phyloP scores from a whole-genome alignment of 2,888 invertebrate species.

The Apamea sordens region DNA sequence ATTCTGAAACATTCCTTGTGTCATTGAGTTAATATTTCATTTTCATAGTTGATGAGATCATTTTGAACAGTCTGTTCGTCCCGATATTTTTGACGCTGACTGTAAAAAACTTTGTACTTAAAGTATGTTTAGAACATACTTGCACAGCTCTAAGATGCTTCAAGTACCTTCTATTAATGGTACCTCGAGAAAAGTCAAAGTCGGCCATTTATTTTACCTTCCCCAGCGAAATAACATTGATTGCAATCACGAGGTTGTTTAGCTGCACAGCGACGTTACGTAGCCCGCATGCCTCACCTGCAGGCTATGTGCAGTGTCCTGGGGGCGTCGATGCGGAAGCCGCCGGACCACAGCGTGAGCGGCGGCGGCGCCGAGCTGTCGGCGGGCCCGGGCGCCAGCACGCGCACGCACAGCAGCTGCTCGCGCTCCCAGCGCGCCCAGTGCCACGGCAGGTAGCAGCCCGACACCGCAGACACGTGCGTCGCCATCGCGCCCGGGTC shows the following conservation, averaged over 20 bases:
- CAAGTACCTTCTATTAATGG: neutral
- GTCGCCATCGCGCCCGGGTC: conserved; percentile 93
- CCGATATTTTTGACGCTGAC: too few species aligned
- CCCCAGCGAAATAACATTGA: neutral
- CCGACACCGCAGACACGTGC: conserved; percentile 95
- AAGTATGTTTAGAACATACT: neutral
- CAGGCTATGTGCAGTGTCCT: conserved; percentile 97
- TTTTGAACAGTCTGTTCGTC: too few species aligned
- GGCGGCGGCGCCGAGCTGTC: conserved; percentile 84
- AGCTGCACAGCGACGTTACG: neutral
- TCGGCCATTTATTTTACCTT: neutral
- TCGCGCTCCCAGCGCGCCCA: conserved; percentile 98
- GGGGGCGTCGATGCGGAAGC: conserved; percentile 95
- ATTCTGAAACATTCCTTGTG: too few species aligned
- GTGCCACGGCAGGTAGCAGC: conserved; percentile 98
- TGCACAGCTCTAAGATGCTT: neutral
- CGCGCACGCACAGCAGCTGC: conserved; percentile 96
- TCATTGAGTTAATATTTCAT: too few species aligned
- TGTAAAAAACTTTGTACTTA: neutral
- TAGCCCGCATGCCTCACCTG: conserved; percentile 84
- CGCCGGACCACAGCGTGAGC: conserved; percentile 97
- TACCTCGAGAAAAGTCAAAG: neutral
- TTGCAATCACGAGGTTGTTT: neutral
- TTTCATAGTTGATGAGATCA: too few species aligned
- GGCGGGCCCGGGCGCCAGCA: conserved; percentile 91